Base-by-base conservation (phyloP, 2,797 vertebrate species). In the Hippopotamyrus pictus region DNA sequence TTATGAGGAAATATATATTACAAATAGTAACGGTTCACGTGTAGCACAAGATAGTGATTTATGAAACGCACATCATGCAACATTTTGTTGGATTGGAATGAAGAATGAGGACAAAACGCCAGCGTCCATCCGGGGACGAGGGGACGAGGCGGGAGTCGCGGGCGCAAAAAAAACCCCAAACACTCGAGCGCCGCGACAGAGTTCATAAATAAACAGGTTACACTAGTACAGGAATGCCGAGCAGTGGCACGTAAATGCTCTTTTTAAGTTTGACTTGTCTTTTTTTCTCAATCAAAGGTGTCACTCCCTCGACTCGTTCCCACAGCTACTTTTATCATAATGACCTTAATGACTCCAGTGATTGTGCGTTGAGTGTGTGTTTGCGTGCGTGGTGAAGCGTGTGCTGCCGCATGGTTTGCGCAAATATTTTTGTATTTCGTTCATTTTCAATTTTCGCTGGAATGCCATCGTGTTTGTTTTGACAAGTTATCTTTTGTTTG, bases 401-500 rank as follows among this genome's bases (percentile, higher is more conserved):
- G 5, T 91, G 11, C 54, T 76, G 9, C 84, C 4, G 9, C 50
- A 2, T 12, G 73, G 88, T 89, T 54, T 76, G 51, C 48, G 22
- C 65, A 82, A 44, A 19, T 90, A 12, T 59, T 88, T 89, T 25
- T 54, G 73, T 91, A 90, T 85, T 92, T 86, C 88, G 87, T 88
- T 92, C 44, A 90, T 86, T 91, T 89, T 19, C 79, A 88, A 9
- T 84, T 88, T 59, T 37, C 83, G 85, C 51, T 37, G 57, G 65
- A 89, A 82, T 94, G 91, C 92, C 90, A 91, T 87, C 94, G 91
- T 94, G 93, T 93, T 95, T 89, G 94, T 93, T 91, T 94, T 90
- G 96, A 92, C 93, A 94, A 94, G 93, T 95, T 90, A 94, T 97
- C 94, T 97, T 94, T 96, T 94, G 95, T 96, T 95, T 95, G 94